Base-by-base conservation (phyloP, 2,113 vertebrate species). In the Pygoscelis antarcticus region DNA sequence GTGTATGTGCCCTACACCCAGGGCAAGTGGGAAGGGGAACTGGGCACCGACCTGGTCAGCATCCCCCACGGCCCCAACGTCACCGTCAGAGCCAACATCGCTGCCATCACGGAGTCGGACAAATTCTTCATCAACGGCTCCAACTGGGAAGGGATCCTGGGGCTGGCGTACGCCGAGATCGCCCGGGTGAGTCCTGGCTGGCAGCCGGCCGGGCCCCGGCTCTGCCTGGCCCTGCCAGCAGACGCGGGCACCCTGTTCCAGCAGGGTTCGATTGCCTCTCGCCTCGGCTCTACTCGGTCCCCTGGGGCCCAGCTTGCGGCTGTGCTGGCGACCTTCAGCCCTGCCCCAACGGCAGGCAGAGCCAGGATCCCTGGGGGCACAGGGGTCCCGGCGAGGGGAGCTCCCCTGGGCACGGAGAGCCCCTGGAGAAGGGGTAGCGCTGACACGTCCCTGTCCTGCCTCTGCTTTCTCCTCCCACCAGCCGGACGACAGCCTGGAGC, bases 101-200 rank as follows among this genome's bases (percentile, higher is more conserved):
- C 99, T 4, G 99, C 99, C 66, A 99, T 99, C 98, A 99, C 99
- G 0, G 99, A 99, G 96, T 99, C 99, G 0, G 99, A 99, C 97
- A 99, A 99, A 86, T 99, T 99, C 97, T 99, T 99, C 98, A 99
- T 99, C 98, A 99, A 99, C 1, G 99, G 99, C 69, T 99, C 99
- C 94, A 99, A 99, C 98, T 99, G 99, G 99, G 99, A 99, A 84
- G 99, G 99, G 90, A 99, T 99, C 97, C 98, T 99, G 88, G 99
- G 99, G 8, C 98, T 99, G 95, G 99, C 99, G 3, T 99, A 99
- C 1, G 99, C 99, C 0, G 99, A 99, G 90, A 99, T 99, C 10
- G 99, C 99, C 38, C 98, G 99, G 97, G 99, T 99, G 94, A 98
- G 98, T 93, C 58, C 75, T 46, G 62, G 36, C 83, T 76, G 0